Evolutionary conservation across 1,140 invertebrate genomes (phyloP).

Genomic region (Panonychus citri): DNA sequence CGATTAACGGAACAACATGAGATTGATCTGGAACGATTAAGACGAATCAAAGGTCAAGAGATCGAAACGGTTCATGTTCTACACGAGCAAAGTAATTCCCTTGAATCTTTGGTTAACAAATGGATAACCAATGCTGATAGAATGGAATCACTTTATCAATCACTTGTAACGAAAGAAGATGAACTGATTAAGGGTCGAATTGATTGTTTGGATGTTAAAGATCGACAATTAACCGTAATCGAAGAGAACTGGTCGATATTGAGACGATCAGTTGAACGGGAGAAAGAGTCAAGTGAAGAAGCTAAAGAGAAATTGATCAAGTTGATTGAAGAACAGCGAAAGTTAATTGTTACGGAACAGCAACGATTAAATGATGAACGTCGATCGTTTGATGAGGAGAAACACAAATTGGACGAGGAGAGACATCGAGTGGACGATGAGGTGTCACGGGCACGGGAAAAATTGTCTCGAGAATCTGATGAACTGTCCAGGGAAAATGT

Average conservation of each 20-base stretch:
- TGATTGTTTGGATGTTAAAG: neutral
- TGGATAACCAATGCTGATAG: constrained; percentile 7
- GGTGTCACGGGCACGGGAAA: neutral
- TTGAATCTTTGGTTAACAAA: constrained; percentile 4
- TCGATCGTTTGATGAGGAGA: neutral
- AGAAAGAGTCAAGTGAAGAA: neutral
- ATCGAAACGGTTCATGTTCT: neutral
- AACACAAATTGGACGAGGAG: neutral
- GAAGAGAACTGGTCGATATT: constrained; percentile 6
- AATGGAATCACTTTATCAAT: constrained; percentile 6
- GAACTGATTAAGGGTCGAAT: constrained; percentile 4
- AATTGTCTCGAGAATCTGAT: neutral
- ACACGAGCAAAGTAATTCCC: neutral
- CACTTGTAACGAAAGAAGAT: constrained; percentile 4
- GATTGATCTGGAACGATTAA: constrained; percentile 3
- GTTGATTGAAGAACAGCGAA: neutral
- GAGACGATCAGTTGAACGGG: neutral
- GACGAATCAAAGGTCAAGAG: constrained; percentile 6
- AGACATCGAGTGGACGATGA: neutral
- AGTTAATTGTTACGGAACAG: neutral
- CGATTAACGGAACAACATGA: constrained; percentile 3
- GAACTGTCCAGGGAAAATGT: neutral
- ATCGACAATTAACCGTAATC: neutral
- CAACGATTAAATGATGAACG: neutral
- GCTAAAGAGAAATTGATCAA: neutral